phyloP scores from a whole-genome alignment of 1,140 invertebrate species.

The Bombus breviceps region DNA sequence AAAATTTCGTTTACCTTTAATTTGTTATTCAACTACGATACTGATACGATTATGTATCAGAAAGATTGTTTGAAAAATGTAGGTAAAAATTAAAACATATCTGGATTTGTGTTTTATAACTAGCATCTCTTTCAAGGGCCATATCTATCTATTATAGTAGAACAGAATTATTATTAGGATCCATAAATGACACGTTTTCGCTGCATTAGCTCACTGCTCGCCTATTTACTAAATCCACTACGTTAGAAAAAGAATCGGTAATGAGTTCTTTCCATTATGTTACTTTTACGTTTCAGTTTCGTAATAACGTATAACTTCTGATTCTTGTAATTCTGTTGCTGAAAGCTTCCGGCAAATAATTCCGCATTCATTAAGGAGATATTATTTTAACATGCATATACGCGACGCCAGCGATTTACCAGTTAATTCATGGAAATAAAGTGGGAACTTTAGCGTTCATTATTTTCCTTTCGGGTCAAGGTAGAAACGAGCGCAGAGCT shows the following conservation, averaged over 20 bases:
- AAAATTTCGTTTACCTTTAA: background rate
- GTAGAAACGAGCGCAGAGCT: background rate
- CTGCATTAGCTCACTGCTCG: background rate
- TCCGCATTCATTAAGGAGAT: background rate
- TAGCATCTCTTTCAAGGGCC: background rate
- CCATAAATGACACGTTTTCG: background rate
- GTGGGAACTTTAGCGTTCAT: background rate
- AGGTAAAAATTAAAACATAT: no score
- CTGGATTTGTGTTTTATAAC: background rate
- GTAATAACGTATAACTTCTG: background rate
- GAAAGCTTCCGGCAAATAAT: background rate
- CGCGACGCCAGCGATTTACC: conserved; percentile 1
- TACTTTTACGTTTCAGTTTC: background rate
- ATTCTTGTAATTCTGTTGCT: background rate
- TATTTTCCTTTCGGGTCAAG: conserved; percentile 12
- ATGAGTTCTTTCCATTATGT: background rate
- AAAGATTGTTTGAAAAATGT: background rate
- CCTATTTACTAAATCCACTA: background rate
- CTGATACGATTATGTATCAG: background rate
- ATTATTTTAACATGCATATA: conserved; percentile 14
- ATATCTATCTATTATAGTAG: background rate
- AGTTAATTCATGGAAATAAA: conserved; percentile 9
- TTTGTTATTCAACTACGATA: background rate
- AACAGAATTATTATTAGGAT: background rate
- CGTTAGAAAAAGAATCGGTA: background rate